Evolutionary conservation across 2,113 vertebrate species (phyloP).

Genomic region (Sebastes schlegelii): DNA sequence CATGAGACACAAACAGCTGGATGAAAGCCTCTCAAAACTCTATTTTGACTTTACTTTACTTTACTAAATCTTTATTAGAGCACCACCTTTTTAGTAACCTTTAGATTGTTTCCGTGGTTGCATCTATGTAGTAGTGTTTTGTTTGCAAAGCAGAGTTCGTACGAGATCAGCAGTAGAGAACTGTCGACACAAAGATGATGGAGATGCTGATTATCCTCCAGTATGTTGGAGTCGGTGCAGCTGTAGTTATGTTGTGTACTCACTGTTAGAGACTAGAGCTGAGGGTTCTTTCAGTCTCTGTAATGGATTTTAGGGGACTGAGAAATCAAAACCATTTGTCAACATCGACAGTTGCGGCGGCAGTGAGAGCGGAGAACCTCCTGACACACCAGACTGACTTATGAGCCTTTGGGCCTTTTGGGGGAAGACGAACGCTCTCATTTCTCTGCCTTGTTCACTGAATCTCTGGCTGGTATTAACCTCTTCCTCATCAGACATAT

Average conservation of each 20-base stretch:
- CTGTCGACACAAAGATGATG: constrained; percentile 4
- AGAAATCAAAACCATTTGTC: constrained; percentile 70
- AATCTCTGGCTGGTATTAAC: constrained; percentile 33
- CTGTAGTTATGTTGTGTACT: constrained; percentile 13
- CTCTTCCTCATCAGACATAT: constrained; percentile 4
- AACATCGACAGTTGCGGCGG: constrained; percentile 56
- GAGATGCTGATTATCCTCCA: constrained; percentile 1
- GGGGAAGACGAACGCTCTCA: constrained; percentile 29
- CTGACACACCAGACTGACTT: constrained; percentile 57
- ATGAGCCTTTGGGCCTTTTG: constrained; percentile 56
- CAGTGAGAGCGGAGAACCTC: constrained; percentile 50
- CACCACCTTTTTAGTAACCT: neutral
- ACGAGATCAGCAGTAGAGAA: neutral
- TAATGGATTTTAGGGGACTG: constrained; percentile 55
- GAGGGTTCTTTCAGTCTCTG: constrained; percentile 20
- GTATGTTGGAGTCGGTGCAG: neutral
- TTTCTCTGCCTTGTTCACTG: constrained; percentile 14
- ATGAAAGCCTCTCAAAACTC: no score
- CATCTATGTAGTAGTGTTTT: neutral
- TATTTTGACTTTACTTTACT: neutral
- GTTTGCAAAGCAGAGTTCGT: neutral
- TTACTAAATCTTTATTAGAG: neutral
- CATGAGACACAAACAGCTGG: no score
- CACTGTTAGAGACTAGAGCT: constrained; percentile 11
- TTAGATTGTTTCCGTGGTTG: neutral